phyloP scores from a whole-genome alignment of 2,113 vertebrate species.

The Fulmarus glacialis region DNA sequence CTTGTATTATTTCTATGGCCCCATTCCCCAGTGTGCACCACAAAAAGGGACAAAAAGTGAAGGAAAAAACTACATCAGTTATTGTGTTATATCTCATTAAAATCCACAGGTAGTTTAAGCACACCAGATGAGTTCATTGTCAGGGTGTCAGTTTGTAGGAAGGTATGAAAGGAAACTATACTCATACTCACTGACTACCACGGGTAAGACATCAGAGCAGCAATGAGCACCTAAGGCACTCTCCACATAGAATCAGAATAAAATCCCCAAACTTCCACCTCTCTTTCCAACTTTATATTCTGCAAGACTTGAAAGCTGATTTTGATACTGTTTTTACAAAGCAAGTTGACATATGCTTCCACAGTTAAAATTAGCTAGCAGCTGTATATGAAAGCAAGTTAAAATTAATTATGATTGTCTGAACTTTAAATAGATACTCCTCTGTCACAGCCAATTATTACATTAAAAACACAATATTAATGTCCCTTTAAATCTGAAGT shows the following conservation, averaged over 20 bases:
- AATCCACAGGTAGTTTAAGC: not conserved
- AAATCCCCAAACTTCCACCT: not conserved
- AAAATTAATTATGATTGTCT: not conserved
- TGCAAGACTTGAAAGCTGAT: not conserved
- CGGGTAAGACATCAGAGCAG: accelerated
- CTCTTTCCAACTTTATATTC: not conserved
- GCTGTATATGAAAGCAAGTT: not conserved
- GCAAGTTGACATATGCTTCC: not conserved
- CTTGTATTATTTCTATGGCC: not conserved
- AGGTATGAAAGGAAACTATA: not conserved
- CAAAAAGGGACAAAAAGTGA: accelerated
- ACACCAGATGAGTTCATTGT: not conserved
- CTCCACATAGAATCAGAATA: not conserved
- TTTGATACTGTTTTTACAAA: not conserved
- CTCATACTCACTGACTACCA: not conserved
- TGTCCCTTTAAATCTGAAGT: not conserved
- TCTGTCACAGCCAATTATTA: not conserved
- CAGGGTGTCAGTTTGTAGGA: not conserved
- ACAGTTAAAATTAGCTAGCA: not conserved
- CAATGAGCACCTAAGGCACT: not conserved
- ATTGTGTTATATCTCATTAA: not conserved
- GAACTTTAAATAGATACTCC: not conserved
- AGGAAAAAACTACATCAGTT: not conserved
- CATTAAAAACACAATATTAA: not conserved
- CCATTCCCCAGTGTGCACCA: not conserved